Evolutionary conservation across 2,888 invertebrate genomes (phyloP), one percentile per base, ranked within the genome.

Genomic region (Drosophila limbata): DNA sequence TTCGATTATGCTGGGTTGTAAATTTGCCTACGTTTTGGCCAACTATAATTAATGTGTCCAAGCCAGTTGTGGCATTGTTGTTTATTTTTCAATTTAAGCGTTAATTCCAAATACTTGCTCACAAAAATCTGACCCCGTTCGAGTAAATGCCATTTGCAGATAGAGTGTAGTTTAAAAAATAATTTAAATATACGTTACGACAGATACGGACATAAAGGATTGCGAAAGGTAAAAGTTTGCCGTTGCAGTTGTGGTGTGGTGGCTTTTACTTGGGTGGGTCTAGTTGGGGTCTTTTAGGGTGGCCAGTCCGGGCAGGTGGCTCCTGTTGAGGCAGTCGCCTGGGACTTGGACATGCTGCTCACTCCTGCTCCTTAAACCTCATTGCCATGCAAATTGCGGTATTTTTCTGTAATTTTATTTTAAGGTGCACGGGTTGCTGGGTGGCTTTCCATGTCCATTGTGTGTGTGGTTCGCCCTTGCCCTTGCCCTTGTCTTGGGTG

Each of bases 331-430:
- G 42, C 28, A 50, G 53, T 44, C 50, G 47, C 48, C 45, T 19
- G 73, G 17, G 69, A 40, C n/a, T 47, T 42, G 4, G 11, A 50
- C 50, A 42, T 31, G 31, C 19, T n/a, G 35, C 75, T 37, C 47
- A 21, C 75, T 37, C 47, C 17, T 51, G 5, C 25, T 39, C 40
- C 53, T 57, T 62, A 62, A 45, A 45, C 47, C 79, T 81, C 73
- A 81, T 88, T 85, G 84, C 70, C 65, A 86, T 84, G 84, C 86
- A 84, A 88, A 84, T 88, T 88, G 84, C 77, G 69, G 65, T 79
- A 83, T 71, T 85, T 88, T 81, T 73, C 73, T 83, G 51, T 71
- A 77, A 86, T 86, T 85, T 81, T 73, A 76, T 80, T 84, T 84
- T 73, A 63, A 69, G 69, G 61, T 68, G 52, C 60, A 67, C 51